These are phyloP conservation scores for Thalassophryne amazonica DNA, from an alignment of 2,797 vertebrate genomes.

Conservation along the genomic window DNA sequence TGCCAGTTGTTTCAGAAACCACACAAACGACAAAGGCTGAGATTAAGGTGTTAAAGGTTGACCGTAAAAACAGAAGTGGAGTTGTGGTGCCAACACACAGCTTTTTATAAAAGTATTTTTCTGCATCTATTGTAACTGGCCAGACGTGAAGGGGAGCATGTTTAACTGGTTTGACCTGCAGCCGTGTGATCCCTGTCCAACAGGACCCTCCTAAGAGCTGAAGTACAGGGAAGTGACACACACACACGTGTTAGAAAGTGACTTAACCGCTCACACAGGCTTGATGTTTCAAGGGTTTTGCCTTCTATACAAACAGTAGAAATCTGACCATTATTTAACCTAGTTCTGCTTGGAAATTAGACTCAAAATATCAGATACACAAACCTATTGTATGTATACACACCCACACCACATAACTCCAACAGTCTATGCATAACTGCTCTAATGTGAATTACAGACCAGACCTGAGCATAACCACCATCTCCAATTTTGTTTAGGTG, in stretches of 20 bases:
- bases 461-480: slow-evolving; percentile 57
- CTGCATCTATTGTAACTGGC: slow-evolving; percentile 11
- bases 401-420: slow-evolving; percentile 17
- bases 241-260: not conserved
- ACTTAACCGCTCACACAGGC: not conserved
- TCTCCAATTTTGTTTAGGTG: slow-evolving; percentile 74
- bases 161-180: slow-evolving; percentile 26
- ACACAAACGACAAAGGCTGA: no score
- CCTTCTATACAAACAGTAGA: not conserved
- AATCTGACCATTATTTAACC: not conserved
- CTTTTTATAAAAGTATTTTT: no score
- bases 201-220: slow-evolving; percentile 10
- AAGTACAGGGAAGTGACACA: not conserved
- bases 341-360: no score
- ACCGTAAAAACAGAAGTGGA: no score
- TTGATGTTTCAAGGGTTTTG: not conserved
- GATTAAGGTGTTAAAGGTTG: no score
- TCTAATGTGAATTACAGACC: slow-evolving; percentile 72
- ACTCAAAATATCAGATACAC: slow-evolving; percentile 20
- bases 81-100: no score
- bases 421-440: slow-evolving; percentile 34
- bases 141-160: slow-evolving; percentile 39
- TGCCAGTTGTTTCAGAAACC: no score
- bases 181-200: slow-evolving; percentile 36
- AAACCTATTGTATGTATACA: slow-evolving; percentile 5